A percentile compares a stretch with the other conserved stretches of the same genome.
Evolutionary conservation across 1,140 invertebrate genomes (phyloP).

Genomic region (Atta colombica): DNA sequence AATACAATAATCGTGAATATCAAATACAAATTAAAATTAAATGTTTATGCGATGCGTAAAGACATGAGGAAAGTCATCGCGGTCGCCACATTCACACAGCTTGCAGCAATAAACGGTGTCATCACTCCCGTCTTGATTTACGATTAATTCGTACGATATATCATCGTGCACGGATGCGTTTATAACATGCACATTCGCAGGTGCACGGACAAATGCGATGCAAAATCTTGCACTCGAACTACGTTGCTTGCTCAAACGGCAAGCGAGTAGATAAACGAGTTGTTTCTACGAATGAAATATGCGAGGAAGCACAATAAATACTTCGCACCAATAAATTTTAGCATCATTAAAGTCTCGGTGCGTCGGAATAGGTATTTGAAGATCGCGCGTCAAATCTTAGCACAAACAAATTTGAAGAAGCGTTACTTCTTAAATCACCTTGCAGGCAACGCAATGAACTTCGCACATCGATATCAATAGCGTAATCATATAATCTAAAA

Average conservation of each 20-base stretch:
- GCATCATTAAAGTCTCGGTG: conserved; percentile 7
- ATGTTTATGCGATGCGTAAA: conserved; percentile 13
- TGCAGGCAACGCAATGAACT: neutral
- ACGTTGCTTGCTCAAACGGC: neutral
- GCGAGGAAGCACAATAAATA: conserved; percentile 28
- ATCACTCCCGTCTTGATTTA: conserved; percentile 41
- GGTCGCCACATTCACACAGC: too few species aligned
- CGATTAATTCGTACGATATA: conserved; percentile 25
- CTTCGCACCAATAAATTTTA: conserved; percentile 42
- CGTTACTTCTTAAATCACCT: conserved; percentile 28
- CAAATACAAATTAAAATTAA: conserved; percentile 28
- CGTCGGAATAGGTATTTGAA: neutral
- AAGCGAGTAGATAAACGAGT: conserved; percentile 3
- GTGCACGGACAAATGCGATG: neutral
- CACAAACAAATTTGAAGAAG: conserved; percentile 20
- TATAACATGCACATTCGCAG: neutral
- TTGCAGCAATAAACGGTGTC: conserved; percentile 25
- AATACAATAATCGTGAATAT: conserved; percentile 1
- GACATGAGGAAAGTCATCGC: conserved; percentile 49
- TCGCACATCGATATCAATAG: conserved; percentile 4
- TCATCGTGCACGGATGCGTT: neutral
- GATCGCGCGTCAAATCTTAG: conserved; percentile 5
- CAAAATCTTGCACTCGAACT: neutral
- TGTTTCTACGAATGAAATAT: conserved; percentile 8
- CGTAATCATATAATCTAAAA: neutral